These are phyloP conservation scores for Drosophila nebulosa DNA, from an alignment of 1,140 invertebrate genomes.

Conservation along the genomic window DNA sequence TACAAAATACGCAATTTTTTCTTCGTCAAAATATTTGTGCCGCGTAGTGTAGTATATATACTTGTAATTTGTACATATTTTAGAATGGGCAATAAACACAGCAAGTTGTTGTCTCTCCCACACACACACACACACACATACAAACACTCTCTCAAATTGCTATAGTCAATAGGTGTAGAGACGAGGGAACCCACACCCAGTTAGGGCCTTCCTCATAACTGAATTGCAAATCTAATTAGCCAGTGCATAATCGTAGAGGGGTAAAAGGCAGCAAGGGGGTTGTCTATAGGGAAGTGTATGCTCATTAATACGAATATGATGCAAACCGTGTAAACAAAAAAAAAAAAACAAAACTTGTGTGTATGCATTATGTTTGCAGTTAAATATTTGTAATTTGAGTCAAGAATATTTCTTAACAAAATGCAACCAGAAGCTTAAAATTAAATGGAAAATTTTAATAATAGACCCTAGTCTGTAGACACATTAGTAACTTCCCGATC, in stretches of 20 bases:
- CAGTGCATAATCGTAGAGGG: slow-evolving; percentile 17
- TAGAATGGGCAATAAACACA: slow-evolving; percentile 48
- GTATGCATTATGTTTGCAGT: slow-evolving; percentile 56
- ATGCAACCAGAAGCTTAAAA: slow-evolving; percentile 31
- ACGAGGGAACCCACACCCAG: neutral
- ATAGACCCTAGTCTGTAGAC: too few species aligned
- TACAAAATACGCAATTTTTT: too few species aligned
- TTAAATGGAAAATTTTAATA: neutral
- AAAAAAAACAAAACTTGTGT: too few species aligned
- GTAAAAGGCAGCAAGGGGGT: neutral
- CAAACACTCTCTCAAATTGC: slow-evolving; percentile 33
- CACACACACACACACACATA: slow-evolving; percentile 33
- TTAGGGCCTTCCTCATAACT: slow-evolving; percentile 28
- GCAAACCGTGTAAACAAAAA: slow-evolving; percentile 65
- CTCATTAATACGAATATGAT: slow-evolving; percentile 69
- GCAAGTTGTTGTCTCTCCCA: slow-evolving; percentile 33
- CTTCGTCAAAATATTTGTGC: too few species aligned
- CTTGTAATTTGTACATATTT: slow-evolving; percentile 28
- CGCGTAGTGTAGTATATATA: slow-evolving; percentile 11
- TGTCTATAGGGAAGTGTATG: neutral
- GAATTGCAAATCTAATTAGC: slow-evolving; percentile 76
- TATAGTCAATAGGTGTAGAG: slow-evolving; percentile 27
- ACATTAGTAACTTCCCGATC: too few species aligned
- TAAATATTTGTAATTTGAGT: slow-evolving; percentile 65
- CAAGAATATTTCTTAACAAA: slow-evolving; percentile 60